Evolutionary conservation across 2,888 invertebrate species (phyloP).

Genomic region (Rutpela maculata): DNA sequence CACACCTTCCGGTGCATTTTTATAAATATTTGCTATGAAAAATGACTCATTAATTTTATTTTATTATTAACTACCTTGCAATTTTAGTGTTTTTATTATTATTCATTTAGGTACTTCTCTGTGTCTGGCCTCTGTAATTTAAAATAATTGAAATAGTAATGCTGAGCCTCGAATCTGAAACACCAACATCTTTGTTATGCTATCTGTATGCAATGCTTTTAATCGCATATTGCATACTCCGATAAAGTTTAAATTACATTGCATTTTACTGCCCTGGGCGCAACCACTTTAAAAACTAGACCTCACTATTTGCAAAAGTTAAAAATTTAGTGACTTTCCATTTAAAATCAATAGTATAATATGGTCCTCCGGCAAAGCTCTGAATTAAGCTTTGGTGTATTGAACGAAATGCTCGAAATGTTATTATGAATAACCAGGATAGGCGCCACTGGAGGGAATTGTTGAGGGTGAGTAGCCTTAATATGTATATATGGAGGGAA

Average conservation of each 20-base stretch:
- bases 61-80: too few relatives aligned
- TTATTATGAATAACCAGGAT: constrained; percentile 10
- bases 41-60: too few relatives aligned
- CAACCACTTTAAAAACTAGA: background rate
- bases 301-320: background rate
- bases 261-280: background rate
- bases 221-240: background rate
- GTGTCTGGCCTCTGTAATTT: too few relatives aligned
- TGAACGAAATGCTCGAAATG: constrained; percentile 13
- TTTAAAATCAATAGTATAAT: background rate
- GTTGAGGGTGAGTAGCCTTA: constrained; percentile 14
- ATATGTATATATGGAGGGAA: constrained; percentile 25
- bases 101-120: too few relatives aligned
- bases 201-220: background rate
- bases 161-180: too few relatives aligned
- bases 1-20: too few relatives aligned
- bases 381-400: constrained; percentile 20
- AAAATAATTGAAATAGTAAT: too few relatives aligned
- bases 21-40: too few relatives aligned
- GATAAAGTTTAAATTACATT: background rate
- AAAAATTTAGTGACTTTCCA: constrained; percentile 13
- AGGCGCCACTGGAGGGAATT: constrained; percentile 16
- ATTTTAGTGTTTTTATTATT: too few relatives aligned
- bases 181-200: background rate
- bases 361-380: background rate